Conservation (phyloP, 2,888 invertebrate species). For the Eupithecia pulchellata region DNA sequence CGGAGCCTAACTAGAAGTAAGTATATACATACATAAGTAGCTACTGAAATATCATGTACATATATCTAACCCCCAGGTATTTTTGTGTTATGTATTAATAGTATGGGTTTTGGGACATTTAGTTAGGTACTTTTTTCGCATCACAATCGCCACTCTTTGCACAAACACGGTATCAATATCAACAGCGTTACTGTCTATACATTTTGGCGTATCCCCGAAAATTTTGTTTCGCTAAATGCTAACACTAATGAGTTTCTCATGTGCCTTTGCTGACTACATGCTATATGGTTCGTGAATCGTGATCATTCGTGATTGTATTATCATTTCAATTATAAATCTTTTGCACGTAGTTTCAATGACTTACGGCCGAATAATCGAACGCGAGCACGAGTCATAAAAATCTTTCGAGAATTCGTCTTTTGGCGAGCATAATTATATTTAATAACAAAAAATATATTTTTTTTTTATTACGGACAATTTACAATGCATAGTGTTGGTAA, state of each 20-base stretch:
- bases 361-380: too few relatives aligned
- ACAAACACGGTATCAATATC: neutral
- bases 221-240: constrained; percentile 2
- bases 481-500: too few relatives aligned
- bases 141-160: neutral
- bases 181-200: neutral
- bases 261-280: neutral
- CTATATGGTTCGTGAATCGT: neutral
- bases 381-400: too few relatives aligned
- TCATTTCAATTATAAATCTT: neutral
- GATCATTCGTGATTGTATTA: neutral
- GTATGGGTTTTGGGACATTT: neutral
- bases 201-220: neutral
- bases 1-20: neutral
- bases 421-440: too few relatives aligned
- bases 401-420: too few relatives aligned
- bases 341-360: neutral
- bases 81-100: too few relatives aligned
- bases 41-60: too few relatives aligned
- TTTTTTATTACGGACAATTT: too few relatives aligned
- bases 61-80: too few relatives aligned
- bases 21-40: too few relatives aligned
- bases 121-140: neutral
- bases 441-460: too few relatives aligned
- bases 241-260: constrained; percentile 1